Evolutionary conservation across 2,113 vertebrate genomes (phyloP).

Genomic region (Eulemur macaco): DNA sequence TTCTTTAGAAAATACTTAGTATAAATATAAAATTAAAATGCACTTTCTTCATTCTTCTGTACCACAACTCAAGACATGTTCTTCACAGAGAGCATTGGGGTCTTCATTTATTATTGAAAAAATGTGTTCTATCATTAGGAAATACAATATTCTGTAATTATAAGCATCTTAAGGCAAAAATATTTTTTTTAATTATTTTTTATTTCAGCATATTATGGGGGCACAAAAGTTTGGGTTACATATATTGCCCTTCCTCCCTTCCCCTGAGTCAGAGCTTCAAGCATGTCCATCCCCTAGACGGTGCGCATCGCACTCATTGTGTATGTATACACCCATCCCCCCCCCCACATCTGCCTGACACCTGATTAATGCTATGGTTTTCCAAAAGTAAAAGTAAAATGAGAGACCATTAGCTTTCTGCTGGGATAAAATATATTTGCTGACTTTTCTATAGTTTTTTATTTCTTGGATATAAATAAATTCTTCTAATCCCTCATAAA

Average conservation of each 20-base stretch:
- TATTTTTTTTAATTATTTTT: neutral
- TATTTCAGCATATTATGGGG: too few relatives aligned
- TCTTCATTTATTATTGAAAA: neutral
- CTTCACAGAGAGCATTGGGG: neutral
- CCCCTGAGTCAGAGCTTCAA: too few relatives aligned
- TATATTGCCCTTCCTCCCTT: too few relatives aligned
- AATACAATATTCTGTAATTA: neutral
- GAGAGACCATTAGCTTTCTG: neutral
- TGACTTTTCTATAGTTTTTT: neutral
- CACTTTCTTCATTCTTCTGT: neutral
- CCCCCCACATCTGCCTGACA: too few relatives aligned
- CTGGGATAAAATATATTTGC: neutral
- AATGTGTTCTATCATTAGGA: neutral
- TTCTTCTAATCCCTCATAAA: neutral
- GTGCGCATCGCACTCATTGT: too few relatives aligned
- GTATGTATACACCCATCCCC: too few relatives aligned
- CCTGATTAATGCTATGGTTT: neutral
- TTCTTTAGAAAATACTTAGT: neutral
- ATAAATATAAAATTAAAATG: neutral
- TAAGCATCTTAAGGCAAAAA: neutral
- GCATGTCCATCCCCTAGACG: too few relatives aligned
- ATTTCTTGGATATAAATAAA: neutral
- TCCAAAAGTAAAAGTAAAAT: constrained; percentile 20
- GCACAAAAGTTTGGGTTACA: too few relatives aligned
- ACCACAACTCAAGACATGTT: neutral